phyloP scores from a whole-genome alignment of 1,140 invertebrate genomes.

The Platyscapa corneri region DNA sequence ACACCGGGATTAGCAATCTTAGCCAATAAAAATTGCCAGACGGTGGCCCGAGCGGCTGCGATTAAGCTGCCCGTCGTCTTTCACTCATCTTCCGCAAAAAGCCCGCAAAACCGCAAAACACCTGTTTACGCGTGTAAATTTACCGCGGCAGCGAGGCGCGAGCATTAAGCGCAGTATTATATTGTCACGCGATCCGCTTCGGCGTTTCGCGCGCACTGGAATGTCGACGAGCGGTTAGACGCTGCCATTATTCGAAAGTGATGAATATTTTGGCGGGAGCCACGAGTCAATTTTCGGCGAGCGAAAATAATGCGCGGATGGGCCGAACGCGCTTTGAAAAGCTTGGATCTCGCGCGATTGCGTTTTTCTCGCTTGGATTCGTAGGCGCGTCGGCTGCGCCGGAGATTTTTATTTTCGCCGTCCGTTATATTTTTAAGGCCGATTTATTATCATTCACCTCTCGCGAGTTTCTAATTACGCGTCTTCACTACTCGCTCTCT shows the following conservation, averaged over 20 bases:
- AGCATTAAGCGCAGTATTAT: not conserved
- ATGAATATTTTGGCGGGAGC: not conserved
- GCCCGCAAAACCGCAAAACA: slow-evolving; percentile 21
- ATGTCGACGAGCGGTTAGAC: too few relatives aligned
- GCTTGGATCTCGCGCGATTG: not conserved
- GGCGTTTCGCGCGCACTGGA: not conserved
- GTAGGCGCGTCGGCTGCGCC: too few relatives aligned
- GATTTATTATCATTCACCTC: not conserved
- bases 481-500: not conserved
- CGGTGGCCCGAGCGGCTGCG: not conserved
- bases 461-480: not conserved
- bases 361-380: not conserved
- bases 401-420: not conserved
- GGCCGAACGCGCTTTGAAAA: not conserved
- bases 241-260: not conserved
- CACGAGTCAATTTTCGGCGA: not conserved
- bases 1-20: not conserved
- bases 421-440: not conserved
- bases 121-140: slow-evolving; percentile 20
- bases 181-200: slow-evolving; percentile 8
- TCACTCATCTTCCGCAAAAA: not conserved
- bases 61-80: not conserved
- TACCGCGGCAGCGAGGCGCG: not conserved
- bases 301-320: not conserved
- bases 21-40: not conserved